Conservation (phyloP, 2,797 vertebrate genomes). For the Otus scops region DNA sequence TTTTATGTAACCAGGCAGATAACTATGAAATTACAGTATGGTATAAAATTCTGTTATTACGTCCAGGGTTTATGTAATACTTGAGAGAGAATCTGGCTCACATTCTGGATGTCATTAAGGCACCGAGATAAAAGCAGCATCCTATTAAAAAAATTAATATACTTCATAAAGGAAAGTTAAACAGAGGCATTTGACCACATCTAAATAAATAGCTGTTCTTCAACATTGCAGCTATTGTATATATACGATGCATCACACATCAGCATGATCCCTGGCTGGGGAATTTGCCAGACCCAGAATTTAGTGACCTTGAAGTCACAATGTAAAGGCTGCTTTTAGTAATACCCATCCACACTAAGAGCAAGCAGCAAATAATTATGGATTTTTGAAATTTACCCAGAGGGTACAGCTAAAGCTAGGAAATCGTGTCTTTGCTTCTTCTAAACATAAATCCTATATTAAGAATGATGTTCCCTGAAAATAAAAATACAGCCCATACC, state of each 20-base stretch:
- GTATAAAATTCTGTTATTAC: neutral
- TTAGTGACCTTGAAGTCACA: neutral
- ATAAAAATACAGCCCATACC: conserved; percentile 71
- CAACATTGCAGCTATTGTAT: neutral
- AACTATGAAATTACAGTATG: neutral
- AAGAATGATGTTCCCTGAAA: neutral
- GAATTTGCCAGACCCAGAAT: neutral
- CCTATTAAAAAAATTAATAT: neutral
- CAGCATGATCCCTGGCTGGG: neutral
- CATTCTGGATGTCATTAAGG: neutral
- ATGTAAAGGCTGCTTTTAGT: neutral
- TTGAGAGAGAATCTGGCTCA: neutral
- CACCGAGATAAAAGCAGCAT: neutral
- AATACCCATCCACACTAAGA: neutral
- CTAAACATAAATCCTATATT: neutral
- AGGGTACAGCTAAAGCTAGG: neutral
- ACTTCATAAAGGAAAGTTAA: neutral
- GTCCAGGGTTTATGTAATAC: neutral
- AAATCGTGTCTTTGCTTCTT: neutral
- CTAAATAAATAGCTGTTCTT: neutral
- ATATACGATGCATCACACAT: rapidly evolving
- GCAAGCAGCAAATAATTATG: neutral
- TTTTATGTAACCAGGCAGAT: neutral
- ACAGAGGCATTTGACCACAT: neutral
- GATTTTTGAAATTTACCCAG: neutral